Evolutionary conservation across 2,113 vertebrate genomes (phyloP), one percentile per base, ranked within the genome.

Genomic region (Pelobates fuscus): DNA sequence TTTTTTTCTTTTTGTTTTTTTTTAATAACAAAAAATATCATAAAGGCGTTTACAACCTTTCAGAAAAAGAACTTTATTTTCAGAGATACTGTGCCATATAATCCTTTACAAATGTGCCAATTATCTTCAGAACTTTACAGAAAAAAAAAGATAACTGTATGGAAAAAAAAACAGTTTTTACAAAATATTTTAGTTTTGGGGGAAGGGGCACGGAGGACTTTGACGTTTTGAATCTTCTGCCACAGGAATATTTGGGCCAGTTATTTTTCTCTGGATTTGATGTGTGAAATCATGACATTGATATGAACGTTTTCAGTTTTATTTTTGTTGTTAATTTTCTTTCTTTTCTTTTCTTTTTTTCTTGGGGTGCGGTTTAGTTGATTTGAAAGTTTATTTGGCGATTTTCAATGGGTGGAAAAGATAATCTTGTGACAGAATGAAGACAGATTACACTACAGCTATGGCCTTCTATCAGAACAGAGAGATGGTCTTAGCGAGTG

Each of bases 81-180:
- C 55, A 67, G 61, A 77, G 65, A 58, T 77, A 77, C 65, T 77
- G 73, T 77, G 73, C 73, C 73, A 77, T 77, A 77, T 60, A 68
- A 77, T 27, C 64, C 65, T 77, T 67, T 68, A 77, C 73, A 77
- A 67, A 77, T 68, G 73, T 77, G 73, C 73, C 73, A 77, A 68
- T 77, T 77, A 68, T 77, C 64, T 61, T 46, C 73, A 37, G 73
- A 77, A 67, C 73, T 77, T 77, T 61, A 77, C 65, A 49, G 44
- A 76, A 60, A 67, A 74, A 32, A 61, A 49, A 71, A 55, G 52
- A 55, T 37, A 37, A 30, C 55, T 77, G 73, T 76, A 67, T 32
- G 54, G 67, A 67, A 60, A 60, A 70, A 58, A 46, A 62, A 71
- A 29, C 37, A 27, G 41, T 77, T 77, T 77, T 77, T 77, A 77